Evolutionary conservation across 1,140 invertebrate species (phyloP).

Genomic region (Paracyclopina nana): DNA sequence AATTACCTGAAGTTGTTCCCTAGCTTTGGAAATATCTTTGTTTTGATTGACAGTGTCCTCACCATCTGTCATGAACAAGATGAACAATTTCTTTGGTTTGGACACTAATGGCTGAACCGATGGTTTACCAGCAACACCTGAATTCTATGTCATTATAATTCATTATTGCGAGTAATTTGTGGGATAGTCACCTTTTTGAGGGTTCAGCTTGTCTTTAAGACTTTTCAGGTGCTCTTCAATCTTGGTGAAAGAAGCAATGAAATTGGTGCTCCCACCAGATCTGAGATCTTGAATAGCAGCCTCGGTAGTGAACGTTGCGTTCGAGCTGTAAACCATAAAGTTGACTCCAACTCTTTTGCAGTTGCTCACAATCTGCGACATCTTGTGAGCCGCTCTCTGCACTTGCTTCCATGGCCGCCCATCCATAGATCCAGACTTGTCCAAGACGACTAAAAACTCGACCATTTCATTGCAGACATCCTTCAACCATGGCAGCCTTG

Average conservation of each 20-base stretch:
- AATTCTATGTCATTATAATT: too few relatives aligned
- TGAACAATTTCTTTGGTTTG: not conserved
- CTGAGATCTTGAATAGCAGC: not conserved
- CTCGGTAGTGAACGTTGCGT: not conserved
- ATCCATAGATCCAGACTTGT: not conserved
- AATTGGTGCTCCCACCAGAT: not conserved
- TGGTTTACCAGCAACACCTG: too few relatives aligned
- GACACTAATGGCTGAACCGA: not conserved
- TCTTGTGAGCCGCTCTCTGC: not conserved
- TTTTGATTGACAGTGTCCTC: not conserved
- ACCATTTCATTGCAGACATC: not conserved
- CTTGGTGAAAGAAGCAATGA: not conserved
- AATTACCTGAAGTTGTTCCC: not conserved
- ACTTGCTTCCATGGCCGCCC: not conserved
- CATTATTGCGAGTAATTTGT: too few relatives aligned
- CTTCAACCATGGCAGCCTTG: not conserved
- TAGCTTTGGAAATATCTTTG: not conserved
- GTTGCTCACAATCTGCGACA: not conserved
- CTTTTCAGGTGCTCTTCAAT: not conserved
- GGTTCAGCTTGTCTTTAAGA: too few relatives aligned
- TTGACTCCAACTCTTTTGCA: not conserved
- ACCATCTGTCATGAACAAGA: constrained; percentile 4
- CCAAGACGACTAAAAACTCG: not conserved
- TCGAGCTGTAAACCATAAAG: not conserved
- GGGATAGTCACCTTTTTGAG: too few relatives aligned